Conservation (phyloP, 1,140 invertebrate species). For the Lethrus apterus region DNA sequence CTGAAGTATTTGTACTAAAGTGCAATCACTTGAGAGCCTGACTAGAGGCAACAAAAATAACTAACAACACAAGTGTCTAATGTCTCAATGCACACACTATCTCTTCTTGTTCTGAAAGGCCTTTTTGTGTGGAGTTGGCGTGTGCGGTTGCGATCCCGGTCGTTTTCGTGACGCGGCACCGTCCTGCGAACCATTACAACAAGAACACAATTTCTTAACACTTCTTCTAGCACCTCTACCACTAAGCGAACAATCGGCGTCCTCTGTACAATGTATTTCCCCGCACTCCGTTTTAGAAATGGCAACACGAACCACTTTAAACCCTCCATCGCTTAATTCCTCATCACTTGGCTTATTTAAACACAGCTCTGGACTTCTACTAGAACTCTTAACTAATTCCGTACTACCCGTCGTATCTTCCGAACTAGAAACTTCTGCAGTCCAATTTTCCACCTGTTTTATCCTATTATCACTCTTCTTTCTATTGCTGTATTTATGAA, state of each 20-base stretch:
- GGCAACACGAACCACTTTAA: constrained; percentile 27
- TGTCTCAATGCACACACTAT: constrained; percentile 35
- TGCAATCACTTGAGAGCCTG: constrained; percentile 28
- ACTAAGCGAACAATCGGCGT: constrained; percentile 28
- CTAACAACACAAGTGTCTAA: constrained; percentile 21
- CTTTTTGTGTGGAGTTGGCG: constrained; percentile 33
- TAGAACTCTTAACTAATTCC: constrained; percentile 23
- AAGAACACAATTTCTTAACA: constrained; percentile 34
- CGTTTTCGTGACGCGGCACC: constrained; percentile 28
- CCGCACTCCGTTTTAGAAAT: constrained; percentile 26
- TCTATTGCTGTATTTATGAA: constrained; percentile 39
- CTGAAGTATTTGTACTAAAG: constrained; percentile 35
- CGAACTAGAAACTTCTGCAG: constrained; percentile 33
- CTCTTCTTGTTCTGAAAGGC: constrained; percentile 37
- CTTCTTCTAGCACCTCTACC: constrained; percentile 31
- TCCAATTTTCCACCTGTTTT: constrained; percentile 24
- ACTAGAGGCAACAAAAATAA: constrained; percentile 10
- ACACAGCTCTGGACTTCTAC: constrained; percentile 23
- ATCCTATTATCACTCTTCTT: constrained; percentile 32
- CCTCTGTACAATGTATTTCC: constrained; percentile 28
- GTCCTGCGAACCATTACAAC: constrained; percentile 35
- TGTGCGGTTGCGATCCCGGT: constrained; percentile 29
- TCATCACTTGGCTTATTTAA: constrained; percentile 21
- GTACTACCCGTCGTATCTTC: constrained; percentile 33
- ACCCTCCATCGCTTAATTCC: constrained; percentile 21